Base-by-base conservation (phyloP, 1,140 invertebrate species). In the Drosophila pandora region DNA sequence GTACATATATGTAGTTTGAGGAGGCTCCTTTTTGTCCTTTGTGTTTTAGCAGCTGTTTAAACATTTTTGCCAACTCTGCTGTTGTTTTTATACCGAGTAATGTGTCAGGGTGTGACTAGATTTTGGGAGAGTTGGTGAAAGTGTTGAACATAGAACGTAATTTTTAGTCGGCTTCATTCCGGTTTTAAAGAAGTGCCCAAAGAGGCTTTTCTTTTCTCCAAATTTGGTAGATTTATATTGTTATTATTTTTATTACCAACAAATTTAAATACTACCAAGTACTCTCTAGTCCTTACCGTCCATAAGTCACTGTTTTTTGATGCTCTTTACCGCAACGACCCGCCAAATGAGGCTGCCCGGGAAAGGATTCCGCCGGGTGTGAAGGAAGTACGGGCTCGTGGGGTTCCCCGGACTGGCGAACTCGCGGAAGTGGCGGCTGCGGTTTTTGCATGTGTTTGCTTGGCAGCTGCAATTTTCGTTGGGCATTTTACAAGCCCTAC, bases 341-440 rank as follows among this genome's bases (percentile, higher is more conserved):
- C 74, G 65, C 59, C 75, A 79, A 79, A 79, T 79, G 70, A 79
- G 77, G 55, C 70, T 56, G 45, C 47, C 56, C 13, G 28, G 49
- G 41, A 41, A 17, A 22, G 43, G 43, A 22, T 23, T 17, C 41
- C 41, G 43, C 8, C 43, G 17, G 21, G 48, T 32, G 39, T 21
- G 58, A n/a, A 32, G 50, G 34, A n/a, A 5, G 34, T 25, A 54
- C 54, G 62, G 58, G 10, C 21, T 65, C 25, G n/a, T 63, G 75
- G 64, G 61, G 55, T 21, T 70, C 53, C 80, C 58, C 57, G 70
- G 41, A 37, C 56, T 54, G 58, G 32, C 39, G 17, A 10, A 56
- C 67, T 88, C 83, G 79, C 83, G 83, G 84, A 88, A 79, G 83
- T 88, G 83, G 82, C 63, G 68, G 71, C 47, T 88, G 83, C 59